Conservation (phyloP, 2,888 invertebrate genomes). For the Trachelus troglodyta region DNA sequence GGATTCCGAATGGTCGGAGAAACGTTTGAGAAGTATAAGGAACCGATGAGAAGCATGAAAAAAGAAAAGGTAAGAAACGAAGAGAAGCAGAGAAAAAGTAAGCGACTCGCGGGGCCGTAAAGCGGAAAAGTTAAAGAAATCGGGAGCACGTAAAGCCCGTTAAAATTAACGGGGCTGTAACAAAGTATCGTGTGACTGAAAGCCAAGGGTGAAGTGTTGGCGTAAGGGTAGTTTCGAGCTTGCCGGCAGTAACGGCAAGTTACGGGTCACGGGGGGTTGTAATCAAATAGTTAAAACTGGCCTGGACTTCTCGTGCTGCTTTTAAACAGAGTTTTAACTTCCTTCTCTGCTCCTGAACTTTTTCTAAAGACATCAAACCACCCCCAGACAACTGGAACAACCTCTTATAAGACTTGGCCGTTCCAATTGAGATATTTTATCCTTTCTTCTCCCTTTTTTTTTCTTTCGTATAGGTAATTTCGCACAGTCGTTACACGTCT, state of each 20-base stretch:
- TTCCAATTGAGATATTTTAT: no score
- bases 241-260: conserved; percentile 48
- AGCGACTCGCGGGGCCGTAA: conserved; percentile 30
- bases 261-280: conserved; percentile 50
- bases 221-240: conserved; percentile 25
- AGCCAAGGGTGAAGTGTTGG: conserved; percentile 26
- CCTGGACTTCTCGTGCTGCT: conserved; percentile 6
- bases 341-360: no score
- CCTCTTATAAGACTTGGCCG: no score
- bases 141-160: conserved; percentile 60
- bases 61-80: not conserved
- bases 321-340: no score
- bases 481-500: no score
- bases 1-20: no score
- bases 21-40: no score
- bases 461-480: no score
- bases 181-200: conserved; percentile 59
- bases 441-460: no score
- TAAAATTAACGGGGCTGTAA: conserved; percentile 65
- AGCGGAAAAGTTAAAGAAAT: conserved; percentile 56
- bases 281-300: conserved; percentile 62
- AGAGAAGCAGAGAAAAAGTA: not conserved
- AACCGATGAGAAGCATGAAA: not conserved
- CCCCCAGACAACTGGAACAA: no score
- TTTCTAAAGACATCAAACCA: no score